Conservation (phyloP, 2,888 invertebrate genomes). For the Isotomurus palustris region DNA sequence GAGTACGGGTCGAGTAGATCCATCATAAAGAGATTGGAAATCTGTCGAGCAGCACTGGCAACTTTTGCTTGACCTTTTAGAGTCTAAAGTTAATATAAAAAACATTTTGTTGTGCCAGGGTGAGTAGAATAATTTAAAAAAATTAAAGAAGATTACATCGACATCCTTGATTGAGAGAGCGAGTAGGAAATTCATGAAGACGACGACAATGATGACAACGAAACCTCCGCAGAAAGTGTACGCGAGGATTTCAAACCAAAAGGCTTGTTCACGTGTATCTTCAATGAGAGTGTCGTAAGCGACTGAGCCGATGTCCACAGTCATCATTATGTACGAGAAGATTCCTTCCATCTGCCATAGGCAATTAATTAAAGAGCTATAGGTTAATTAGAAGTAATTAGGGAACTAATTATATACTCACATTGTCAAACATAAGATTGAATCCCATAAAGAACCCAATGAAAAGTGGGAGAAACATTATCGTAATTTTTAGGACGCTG, state of each 20-base stretch:
- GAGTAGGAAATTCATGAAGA: conserved; percentile 35
- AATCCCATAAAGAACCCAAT: conserved; percentile 37
- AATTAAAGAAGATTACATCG: conserved; percentile 17
- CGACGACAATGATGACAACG: conserved; percentile 26
- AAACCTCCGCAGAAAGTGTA: conserved; percentile 21
- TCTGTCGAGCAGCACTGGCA: conserved; percentile 6
- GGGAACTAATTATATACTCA: neutral
- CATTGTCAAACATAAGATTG: conserved; percentile 24
- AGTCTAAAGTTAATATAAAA: conserved; percentile 10
- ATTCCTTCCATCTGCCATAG: conserved; percentile 14
- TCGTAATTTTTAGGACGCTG: conserved; percentile 27
- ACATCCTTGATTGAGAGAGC: conserved; percentile 29
- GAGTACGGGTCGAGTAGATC: conserved; percentile 15
- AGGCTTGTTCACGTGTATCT: conserved; percentile 5
- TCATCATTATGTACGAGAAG: conserved; percentile 31
- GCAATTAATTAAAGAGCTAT: no score
- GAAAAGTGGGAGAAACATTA: conserved; percentile 27
- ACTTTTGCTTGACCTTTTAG: conserved; percentile 18
- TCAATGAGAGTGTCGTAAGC: conserved; percentile 21
- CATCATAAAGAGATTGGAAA: conserved; percentile 19
- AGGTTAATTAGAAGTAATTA: neutral
- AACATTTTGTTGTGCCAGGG: neutral
- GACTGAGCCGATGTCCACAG: conserved; percentile 22
- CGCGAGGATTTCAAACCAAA: conserved; percentile 18
- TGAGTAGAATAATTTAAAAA: neutral